Evolutionary conservation across 2,888 invertebrate species (phyloP).

Genomic region (Diaperis boleti): DNA sequence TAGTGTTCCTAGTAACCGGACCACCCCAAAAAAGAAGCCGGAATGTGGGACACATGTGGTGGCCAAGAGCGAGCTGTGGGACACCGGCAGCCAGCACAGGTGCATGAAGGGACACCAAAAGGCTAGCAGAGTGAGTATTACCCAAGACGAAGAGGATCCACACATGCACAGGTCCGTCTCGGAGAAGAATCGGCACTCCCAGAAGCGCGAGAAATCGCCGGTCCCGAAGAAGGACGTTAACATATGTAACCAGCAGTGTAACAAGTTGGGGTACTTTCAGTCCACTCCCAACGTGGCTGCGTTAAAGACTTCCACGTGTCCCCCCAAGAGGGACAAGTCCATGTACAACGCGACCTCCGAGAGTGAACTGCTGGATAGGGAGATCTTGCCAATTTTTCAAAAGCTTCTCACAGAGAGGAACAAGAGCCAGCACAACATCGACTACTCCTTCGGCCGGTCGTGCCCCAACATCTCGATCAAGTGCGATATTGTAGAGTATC

Average conservation of each 20-base stretch:
- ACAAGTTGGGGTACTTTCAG: slow-evolving; percentile 69
- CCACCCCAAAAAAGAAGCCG: slow-evolving; percentile 67
- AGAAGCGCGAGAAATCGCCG: slow-evolving; percentile 60
- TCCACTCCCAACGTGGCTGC: slow-evolving; percentile 74
- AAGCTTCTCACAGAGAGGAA: slow-evolving; percentile 89
- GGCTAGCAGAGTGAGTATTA: slow-evolving; percentile 57
- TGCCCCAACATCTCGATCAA: slow-evolving; percentile 96
- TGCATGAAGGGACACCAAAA: slow-evolving; percentile 63
- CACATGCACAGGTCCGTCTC: slow-evolving; percentile 64
- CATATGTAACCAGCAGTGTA: slow-evolving; percentile 64
- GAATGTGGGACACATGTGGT: slow-evolving; percentile 65
- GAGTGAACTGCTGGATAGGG: slow-evolving; percentile 83
- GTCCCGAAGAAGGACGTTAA: slow-evolving; percentile 52
- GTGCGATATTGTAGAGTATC: slow-evolving; percentile 95
- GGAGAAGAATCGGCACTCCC: slow-evolving; percentile 62
- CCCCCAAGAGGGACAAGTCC: slow-evolving; percentile 60
- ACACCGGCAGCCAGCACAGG: slow-evolving; percentile 64
- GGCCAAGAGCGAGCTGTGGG: slow-evolving; percentile 66
- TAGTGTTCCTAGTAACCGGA: slow-evolving; percentile 56
- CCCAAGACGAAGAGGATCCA: slow-evolving; percentile 62
- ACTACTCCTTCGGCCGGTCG: slow-evolving; percentile 83
- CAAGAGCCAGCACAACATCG: slow-evolving; percentile 74
- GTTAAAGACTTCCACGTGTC: slow-evolving; percentile 51
- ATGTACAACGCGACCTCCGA: slow-evolving; percentile 84
- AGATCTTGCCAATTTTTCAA: slow-evolving; percentile 91